Conservation (phyloP, 2,113 vertebrate genomes). For the Cairina moschata region DNA sequence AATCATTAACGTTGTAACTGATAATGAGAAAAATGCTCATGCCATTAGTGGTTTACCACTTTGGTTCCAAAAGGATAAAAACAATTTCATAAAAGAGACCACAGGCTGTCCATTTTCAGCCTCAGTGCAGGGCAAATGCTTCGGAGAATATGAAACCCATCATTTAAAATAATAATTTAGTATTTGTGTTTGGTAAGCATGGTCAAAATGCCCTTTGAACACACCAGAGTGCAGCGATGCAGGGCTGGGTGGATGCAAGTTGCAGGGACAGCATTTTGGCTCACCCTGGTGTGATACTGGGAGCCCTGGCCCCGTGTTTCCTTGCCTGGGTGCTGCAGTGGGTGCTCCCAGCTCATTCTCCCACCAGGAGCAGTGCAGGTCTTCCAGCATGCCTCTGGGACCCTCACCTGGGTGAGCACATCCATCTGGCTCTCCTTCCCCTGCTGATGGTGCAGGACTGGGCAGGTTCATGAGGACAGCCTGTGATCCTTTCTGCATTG, state of each 20-base stretch:
- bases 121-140: background rate
- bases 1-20: constrained; percentile 58
- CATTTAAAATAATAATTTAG: constrained; percentile 38
- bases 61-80: constrained; percentile 50
- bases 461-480: fast-evolving
- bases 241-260: background rate
- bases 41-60: constrained; percentile 67
- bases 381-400: background rate
- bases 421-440: background rate
- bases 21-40: constrained; percentile 66
- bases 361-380: background rate
- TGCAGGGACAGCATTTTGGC: fast-evolving
- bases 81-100: constrained; percentile 54
- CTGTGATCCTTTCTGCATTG: background rate
- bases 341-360: background rate
- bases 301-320: fast-evolving
- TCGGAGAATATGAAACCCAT: constrained; percentile 27
- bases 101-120: constrained; percentile 51
- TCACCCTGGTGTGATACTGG: fast-evolving
- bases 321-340: fast-evolving
- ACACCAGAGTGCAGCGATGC: fast-evolving
- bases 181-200: background rate
- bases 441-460: fast-evolving
- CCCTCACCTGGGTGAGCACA: background rate
- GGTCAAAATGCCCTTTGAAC: background rate